A percentile compares a stretch with the other conserved stretches of the same genome.
Evolutionary conservation across 2,888 invertebrate genomes (phyloP).

Genomic region (Notodonta ziczac): DNA sequence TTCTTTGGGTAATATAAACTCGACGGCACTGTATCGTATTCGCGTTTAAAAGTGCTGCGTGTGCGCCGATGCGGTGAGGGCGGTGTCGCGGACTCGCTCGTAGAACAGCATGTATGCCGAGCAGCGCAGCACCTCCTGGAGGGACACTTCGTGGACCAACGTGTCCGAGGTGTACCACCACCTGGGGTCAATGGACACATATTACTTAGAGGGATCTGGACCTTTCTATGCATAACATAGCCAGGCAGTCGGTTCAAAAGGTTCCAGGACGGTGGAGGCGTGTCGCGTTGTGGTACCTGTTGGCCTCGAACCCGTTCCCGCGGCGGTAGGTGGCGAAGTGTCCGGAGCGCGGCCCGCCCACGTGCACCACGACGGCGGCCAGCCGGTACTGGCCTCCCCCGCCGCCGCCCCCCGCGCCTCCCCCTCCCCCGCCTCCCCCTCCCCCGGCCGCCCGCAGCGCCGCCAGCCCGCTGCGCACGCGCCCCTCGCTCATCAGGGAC

Average conservation of each 20-base stretch:
- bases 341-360: slow-evolving; percentile 95
- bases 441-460: slow-evolving; percentile 37
- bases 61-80: slow-evolving; percentile 30
- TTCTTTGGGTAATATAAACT: background rate
- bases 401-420: slow-evolving; percentile 27
- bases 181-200: slow-evolving; percentile 58
- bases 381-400: slow-evolving; percentile 86
- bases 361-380: slow-evolving; percentile 94
- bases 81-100: slow-evolving; percentile 80
- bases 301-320: slow-evolving; percentile 85
- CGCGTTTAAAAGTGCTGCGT: slow-evolving; percentile 47
- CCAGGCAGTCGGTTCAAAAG: too few relatives aligned
- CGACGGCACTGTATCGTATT: background rate
- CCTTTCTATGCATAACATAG: too few relatives aligned
- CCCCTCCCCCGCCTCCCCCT: slow-evolving; percentile 18
- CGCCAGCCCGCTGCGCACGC: slow-evolving; percentile 48
- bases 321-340: slow-evolving; percentile 97
- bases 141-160: slow-evolving; percentile 91
- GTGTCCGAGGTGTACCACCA: slow-evolving; percentile 96
- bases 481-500: slow-evolving; percentile 65
- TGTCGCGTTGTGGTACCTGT: slow-evolving; percentile 55
- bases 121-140: slow-evolving; percentile 92
- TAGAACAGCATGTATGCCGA: slow-evolving; percentile 98
- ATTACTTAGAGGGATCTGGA: too few relatives aligned
- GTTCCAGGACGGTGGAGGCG: background rate